Evolutionary conservation across 2,888 invertebrate species (phyloP).

Genomic region (Coleophora flavipennella): DNA sequence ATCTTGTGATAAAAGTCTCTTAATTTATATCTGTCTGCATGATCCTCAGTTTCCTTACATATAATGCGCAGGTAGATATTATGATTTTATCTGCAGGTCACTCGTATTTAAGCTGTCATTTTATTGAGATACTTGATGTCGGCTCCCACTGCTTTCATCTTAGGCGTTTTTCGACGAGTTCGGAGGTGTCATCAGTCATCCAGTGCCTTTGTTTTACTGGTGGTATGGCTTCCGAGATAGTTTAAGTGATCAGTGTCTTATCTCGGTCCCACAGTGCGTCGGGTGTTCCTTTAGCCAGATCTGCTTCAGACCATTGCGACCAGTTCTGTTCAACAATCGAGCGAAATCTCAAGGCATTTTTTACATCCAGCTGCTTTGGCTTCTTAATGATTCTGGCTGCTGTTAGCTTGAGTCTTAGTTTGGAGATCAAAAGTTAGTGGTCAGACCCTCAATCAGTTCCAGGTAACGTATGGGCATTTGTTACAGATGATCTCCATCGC

Average conservation of each 20-base stretch:
- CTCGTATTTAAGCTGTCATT: not conserved
- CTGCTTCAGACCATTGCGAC: not conserved
- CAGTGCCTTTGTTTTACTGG: conserved; percentile 1
- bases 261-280: conserved; percentile 2
- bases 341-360: not conserved
- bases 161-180: not conserved
- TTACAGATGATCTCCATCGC: conserved; percentile 12
- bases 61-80: too few relatives aligned
- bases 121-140: not conserved
- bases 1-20: conserved; percentile 1
- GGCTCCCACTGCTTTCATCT: not conserved
- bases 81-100: not conserved
- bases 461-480: conserved; percentile 10
- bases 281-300: not conserved
- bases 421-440: too few relatives aligned
- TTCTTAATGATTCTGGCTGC: conserved; percentile 2
- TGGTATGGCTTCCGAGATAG: not conserved
- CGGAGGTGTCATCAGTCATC: conserved; percentile 1
- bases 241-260: not conserved
- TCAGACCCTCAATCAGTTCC: too few relatives aligned
- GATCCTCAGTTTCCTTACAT: too few relatives aligned
- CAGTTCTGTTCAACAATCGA: conserved; percentile 7
- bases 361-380: too few relatives aligned
- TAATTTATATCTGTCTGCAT: not conserved
- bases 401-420: conserved; percentile 1